Percentiles rank a stretch among this genome's conserved stretches.
Conservation (phyloP, 2,888 invertebrate genomes). For the Tachina grossa region DNA sequence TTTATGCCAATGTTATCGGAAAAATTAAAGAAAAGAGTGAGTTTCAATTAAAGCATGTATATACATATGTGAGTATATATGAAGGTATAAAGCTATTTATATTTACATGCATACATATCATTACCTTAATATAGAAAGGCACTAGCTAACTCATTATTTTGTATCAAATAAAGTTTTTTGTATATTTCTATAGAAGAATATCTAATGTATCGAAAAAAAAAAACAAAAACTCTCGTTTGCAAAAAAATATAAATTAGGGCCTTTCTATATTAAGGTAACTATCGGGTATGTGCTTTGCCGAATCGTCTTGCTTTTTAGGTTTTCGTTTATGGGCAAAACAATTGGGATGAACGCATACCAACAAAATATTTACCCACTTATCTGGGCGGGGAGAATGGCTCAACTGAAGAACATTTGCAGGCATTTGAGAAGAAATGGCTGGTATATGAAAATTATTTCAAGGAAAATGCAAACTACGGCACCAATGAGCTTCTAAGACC, state of each 20-base stretch:
- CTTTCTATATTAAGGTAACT: no score
- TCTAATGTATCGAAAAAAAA: no score
- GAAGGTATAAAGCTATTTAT: not conserved
- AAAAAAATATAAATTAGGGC: no score
- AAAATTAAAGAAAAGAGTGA: slow-evolving; percentile 85
- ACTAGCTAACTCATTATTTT: not conserved
- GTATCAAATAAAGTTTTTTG: not conserved
- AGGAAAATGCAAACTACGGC: slow-evolving; percentile 77
- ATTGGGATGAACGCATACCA: slow-evolving; percentile 83
- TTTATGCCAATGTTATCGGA: slow-evolving; percentile 85
- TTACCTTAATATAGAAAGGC: no score
- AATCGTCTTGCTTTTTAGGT: slow-evolving; percentile 79
- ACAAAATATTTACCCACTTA: slow-evolving; percentile 85
- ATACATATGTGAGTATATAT: not conserved
- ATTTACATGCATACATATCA: no score
- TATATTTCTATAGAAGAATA: no score
- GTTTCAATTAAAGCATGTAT: slow-evolving; percentile 69
- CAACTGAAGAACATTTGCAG: slow-evolving; percentile 73
- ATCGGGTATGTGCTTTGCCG: no score
- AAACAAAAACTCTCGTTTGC: no score
- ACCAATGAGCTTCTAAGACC: slow-evolving; percentile 75
- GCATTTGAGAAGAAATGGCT: slow-evolving; percentile 74
- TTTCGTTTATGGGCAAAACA: slow-evolving; percentile 84
- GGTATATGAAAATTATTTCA: slow-evolving; percentile 75
- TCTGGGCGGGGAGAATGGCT: slow-evolving; percentile 85